Conservation (phyloP, 2,888 invertebrate genomes). For the Noctua comes region DNA sequence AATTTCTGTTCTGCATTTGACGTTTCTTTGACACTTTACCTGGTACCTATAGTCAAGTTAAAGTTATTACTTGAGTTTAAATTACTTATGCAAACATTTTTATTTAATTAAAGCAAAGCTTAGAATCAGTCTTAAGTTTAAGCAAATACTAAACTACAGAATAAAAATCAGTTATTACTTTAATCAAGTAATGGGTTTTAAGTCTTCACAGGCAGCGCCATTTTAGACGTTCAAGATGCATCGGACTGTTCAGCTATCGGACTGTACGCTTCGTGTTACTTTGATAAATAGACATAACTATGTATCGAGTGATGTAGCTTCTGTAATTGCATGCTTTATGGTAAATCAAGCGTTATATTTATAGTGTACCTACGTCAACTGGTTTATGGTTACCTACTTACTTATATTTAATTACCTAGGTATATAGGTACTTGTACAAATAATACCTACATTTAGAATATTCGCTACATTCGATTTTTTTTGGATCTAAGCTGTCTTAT, state of each 20-base stretch:
- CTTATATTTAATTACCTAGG: background rate
- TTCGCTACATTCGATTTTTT: background rate
- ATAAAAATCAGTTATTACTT: background rate
- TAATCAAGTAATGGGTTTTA: background rate
- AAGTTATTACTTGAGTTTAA: background rate
- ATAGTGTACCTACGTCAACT: background rate
- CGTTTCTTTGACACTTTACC: background rate
- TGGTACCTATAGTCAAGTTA: background rate
- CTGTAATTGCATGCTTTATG: conserved; percentile 22
- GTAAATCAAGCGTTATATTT: conserved; percentile 1
- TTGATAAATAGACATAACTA: conserved; percentile 32
- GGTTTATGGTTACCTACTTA: background rate
- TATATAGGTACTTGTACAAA: background rate
- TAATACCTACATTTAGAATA: background rate
- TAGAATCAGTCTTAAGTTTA: too few relatives aligned
- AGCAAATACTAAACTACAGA: too few relatives aligned
- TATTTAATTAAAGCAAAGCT: too few relatives aligned
- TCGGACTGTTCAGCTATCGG: background rate
- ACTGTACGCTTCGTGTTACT: conserved; percentile 3
- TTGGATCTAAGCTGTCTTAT: background rate
- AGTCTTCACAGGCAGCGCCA: background rate
- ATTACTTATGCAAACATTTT: too few relatives aligned
- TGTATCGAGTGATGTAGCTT: conserved; percentile 23
- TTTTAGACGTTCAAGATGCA: background rate
- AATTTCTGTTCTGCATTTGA: background rate